Base-by-base conservation (phyloP, 2,888 invertebrate species). In the Andricus curvator region DNA sequence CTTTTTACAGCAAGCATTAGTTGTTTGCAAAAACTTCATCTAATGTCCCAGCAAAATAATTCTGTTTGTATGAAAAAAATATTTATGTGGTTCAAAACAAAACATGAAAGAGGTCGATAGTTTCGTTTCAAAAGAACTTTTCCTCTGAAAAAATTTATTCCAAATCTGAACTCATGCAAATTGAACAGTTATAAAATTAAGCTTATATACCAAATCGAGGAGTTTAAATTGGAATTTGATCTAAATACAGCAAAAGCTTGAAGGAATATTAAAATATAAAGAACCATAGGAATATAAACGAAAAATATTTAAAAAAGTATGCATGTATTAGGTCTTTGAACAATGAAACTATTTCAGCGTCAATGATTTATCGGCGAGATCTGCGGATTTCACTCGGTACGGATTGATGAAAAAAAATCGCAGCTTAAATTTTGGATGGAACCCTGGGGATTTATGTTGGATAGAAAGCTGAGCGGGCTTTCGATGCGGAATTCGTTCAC, bases 401-500 rank as follows among this genome's bases (percentile, higher is more conserved):
- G 66, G 37, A 67, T 11, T 67, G 37, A 67, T 67, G 37, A 41
- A 67, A 67, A 67, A 67, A 67, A 67, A 67, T 66, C 22, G 41
- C 37, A 67, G 66, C 66, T 67, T 67, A 67, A 67, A 67, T 67
- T 67, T 67, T 67, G 17, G 65, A 65, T 65, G 3, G 33, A n/a
- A 67, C 66, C 20, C 66, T 20, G 13, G 66, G 41, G 66, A 67
- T 67, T 67, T 67, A 67, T 67, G 66, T 67, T 41, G 11, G 41
- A 67, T 66, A 66, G 37, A 66, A 66, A 66, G 37, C 33, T 20
- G 66, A 66, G 33, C n/a, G 66, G 37, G 33, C 15, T n/a, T 62
- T 22, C 66, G 66, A 66, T 67, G 37, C 11, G n/a, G 56, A 20
- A 70, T 51, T 51, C 51, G 51, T 25, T 67, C n/a, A 4, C 25